Evolutionary conservation across 2,888 invertebrate genomes (phyloP), one percentile per base, ranked within the genome.

Genomic region (Phrixothrix hirtus): DNA sequence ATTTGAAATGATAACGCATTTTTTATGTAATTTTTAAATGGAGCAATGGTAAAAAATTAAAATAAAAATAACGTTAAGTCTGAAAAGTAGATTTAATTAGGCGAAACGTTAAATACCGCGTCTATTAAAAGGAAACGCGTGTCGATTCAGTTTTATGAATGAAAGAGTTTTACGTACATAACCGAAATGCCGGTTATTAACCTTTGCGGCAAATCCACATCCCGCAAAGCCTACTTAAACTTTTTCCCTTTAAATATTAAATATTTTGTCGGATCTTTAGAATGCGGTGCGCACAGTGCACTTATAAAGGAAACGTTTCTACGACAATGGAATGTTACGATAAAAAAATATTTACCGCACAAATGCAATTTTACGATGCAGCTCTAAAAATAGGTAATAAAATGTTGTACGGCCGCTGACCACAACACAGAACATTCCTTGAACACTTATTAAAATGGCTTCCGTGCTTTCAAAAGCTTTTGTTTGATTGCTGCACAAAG

Each of bases 331-430:
- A 15, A 48, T 21, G 26, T 41, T 15, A 41, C 15, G 45, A 45
- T 29, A 47, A 26, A 47, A 36, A 32, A 29, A 46, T 49, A 25
- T 4, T 11, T 46, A 37, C 45, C 17, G 35, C 35, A 52, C n/a
- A n/a, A n/a, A 42, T 42, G 38, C 42, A 39, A 41, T 37, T 55
- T 55, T 55, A 55, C 49, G 48, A 49, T 34, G 17, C 16, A 46
- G 49, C 49, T 52, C 46, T 47, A 52, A 45, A 45, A 47, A 52
- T 52, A n/a, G n/a, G n/a, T n/a, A 52, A 52, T 51, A 39, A 36
- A 38, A 31, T 37, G 44, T 38, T 31, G 43, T 44, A 53, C 35
- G 35, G 46, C 25, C 31, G 17, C 12, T 39, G 42, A 49, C 54
- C 48, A 37, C 48, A 49, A 45, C 48, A 38, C 54, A 36, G 45